These are phyloP conservation scores for Lucilia cuprina DNA, from an alignment of 1,140 invertebrate genomes.

Conservation along the genomic window DNA sequence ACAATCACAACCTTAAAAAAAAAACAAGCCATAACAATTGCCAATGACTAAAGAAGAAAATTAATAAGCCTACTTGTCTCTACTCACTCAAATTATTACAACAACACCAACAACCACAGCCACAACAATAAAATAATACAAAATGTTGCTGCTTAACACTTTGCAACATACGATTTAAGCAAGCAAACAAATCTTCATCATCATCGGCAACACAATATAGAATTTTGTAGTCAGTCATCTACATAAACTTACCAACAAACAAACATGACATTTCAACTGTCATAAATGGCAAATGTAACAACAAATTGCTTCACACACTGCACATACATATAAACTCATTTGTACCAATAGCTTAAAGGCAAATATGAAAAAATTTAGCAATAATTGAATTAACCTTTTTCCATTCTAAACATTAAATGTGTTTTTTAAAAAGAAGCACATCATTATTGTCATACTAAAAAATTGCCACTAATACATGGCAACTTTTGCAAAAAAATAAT, in stretches of 20 bases:
- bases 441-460: not conserved
- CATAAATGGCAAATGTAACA: constrained; percentile 36
- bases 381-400: no score
- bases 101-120: not conserved
- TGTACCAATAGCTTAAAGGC: no score
- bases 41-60: not conserved
- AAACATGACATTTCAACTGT: constrained; percentile 29
- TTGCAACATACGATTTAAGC: not conserved
- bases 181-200: not conserved
- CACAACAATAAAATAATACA: not conserved
- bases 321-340: not conserved
- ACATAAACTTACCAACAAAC: not conserved
- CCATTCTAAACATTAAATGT: no score
- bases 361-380: no score
- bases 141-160: not conserved
- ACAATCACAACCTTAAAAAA: not conserved
- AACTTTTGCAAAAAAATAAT: constrained; percentile 6
- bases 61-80: constrained; percentile 7
- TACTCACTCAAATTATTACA: not conserved
- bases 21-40: not conserved
- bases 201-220: not conserved
- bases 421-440: not conserved
- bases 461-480: not conserved
- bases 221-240: not conserved
- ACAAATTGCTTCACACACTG: constrained; percentile 13